Percentiles rank a stretch among this genome's conserved stretches.
Evolutionary conservation across 2,113 vertebrate genomes (phyloP).

Genomic region (Sylvia atricapilla): DNA sequence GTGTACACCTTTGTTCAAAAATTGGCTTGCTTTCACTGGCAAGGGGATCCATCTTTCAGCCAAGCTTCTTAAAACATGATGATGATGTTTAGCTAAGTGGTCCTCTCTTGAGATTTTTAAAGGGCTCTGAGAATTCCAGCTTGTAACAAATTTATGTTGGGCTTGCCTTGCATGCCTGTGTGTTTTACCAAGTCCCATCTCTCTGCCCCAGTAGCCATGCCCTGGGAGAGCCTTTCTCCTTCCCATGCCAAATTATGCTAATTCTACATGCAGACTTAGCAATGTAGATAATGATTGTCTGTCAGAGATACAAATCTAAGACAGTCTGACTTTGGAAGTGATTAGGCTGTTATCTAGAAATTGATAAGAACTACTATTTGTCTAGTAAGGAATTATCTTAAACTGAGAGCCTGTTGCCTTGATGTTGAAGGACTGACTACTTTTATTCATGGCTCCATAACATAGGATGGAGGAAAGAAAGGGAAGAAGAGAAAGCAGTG

Average conservation of each 20-base stretch:
- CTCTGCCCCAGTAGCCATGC: not conserved
- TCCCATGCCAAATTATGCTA: not conserved
- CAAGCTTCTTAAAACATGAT: slow-evolving; percentile 20
- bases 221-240: not conserved
- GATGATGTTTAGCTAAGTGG: slow-evolving; percentile 23
- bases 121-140: not conserved
- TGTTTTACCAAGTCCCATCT: not conserved
- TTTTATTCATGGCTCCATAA: not conserved
- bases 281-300: not conserved
- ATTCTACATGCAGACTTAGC: not conserved
- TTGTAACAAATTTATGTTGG: not conserved
- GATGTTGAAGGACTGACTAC: not conserved
- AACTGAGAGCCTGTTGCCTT: not conserved
- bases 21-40: slow-evolving; percentile 29
- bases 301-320: not conserved
- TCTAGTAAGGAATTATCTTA: not conserved
- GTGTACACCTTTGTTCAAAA: slow-evolving; percentile 36
- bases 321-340: not conserved
- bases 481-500: not conserved
- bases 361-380: not conserved
- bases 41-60: not conserved
- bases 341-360: not conserved
- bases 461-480: not conserved
- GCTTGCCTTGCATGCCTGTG: not conserved
- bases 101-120: not conserved